A percentile compares a stretch with the other conserved stretches of the same genome.
Evolutionary conservation across 1,140 invertebrate genomes (phyloP).

Genomic region (Diuraphis noxia): DNA sequence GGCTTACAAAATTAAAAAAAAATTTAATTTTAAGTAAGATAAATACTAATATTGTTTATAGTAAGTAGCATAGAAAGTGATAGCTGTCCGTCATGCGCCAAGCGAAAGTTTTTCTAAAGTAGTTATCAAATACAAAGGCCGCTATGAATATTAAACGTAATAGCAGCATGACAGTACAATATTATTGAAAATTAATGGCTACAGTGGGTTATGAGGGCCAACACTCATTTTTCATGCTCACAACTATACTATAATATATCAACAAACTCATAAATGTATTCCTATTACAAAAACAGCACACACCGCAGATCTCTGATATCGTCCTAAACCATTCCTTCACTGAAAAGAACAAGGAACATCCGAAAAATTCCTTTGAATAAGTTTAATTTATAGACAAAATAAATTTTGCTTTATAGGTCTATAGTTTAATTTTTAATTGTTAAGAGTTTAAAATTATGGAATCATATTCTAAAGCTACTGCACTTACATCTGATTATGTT

Average conservation of each 20-base stretch:
- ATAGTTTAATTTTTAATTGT: neutral
- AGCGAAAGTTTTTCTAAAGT: neutral
- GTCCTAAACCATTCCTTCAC: neutral
- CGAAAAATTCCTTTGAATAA: too few relatives aligned
- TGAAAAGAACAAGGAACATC: neutral
- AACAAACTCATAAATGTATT: neutral
- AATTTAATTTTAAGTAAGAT: neutral
- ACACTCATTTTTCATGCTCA: too few relatives aligned
- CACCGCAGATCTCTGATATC: neutral
- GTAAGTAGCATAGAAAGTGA: neutral
- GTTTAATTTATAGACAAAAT: too few relatives aligned
- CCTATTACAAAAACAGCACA: neutral
- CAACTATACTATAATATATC: too few relatives aligned
- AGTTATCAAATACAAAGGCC: too few relatives aligned
- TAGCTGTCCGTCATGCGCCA: neutral
- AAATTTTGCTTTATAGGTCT: too few relatives aligned
- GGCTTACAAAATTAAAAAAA: neutral
- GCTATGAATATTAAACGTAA: too few relatives aligned
- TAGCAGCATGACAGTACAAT: too few relatives aligned
- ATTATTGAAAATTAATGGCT: too few relatives aligned
- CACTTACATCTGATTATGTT: neutral
- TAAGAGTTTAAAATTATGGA: neutral
- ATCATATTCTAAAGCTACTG: neutral
- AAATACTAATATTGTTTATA: neutral
- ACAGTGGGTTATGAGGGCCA: too few relatives aligned